Conservation (phyloP, 35 echinoderm and acorn worm genomes). For the Strongylocentrotus purpuratus region DNA sequence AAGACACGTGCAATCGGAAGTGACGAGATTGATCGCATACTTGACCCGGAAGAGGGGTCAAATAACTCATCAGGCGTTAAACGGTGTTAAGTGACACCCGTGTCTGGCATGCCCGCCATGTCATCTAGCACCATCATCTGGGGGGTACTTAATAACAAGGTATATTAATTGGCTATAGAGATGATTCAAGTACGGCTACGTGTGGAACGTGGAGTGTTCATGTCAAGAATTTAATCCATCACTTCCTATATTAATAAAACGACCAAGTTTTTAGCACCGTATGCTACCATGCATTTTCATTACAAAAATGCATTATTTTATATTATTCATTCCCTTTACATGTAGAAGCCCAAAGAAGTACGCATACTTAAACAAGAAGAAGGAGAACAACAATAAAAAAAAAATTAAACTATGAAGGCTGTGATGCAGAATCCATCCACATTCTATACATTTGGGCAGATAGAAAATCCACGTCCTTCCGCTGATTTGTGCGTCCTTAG, state of each 20-base stretch:
- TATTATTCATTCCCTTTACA: too few species aligned
- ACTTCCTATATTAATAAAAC: too few species aligned
- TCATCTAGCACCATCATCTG: neutral
- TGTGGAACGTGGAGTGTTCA: neutral
- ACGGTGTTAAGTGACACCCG: neutral
- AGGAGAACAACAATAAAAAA: too few species aligned
- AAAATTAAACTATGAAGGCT: too few species aligned
- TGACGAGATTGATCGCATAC: conserved; percentile 2
- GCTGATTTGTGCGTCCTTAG: neutral
- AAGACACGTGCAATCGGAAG: neutral
- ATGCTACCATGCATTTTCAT: too few species aligned
- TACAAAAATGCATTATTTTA: too few species aligned
- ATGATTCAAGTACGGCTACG: neutral
- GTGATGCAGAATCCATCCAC: neutral
- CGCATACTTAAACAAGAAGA: too few species aligned
- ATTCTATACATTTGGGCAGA: neutral
- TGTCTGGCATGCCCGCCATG: neutral
- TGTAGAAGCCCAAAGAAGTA: too few species aligned
- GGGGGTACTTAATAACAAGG: neutral
- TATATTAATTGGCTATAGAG: neutral
- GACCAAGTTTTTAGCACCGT: too few species aligned
- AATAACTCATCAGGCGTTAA: neutral
- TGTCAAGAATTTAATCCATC: too few species aligned
- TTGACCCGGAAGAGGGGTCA: neutral
- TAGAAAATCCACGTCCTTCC: neutral